phyloP scores from a whole-genome alignment of 2,797 vertebrate species.

The Alosa sapidissima region DNA sequence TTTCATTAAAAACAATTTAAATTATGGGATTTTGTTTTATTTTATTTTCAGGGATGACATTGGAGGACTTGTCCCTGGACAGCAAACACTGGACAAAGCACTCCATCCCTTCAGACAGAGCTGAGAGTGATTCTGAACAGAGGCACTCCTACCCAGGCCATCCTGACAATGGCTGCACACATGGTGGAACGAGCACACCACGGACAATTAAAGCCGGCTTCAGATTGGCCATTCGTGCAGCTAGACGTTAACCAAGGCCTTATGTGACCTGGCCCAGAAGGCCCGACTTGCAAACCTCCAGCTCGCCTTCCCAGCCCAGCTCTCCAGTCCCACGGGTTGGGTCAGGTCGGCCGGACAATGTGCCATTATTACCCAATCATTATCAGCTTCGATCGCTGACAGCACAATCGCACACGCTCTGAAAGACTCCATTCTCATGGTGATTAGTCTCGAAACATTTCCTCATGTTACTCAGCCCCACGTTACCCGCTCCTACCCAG shows the following conservation, averaged over 20 bases:
- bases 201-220: neutral
- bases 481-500: conserved; percentile 62
- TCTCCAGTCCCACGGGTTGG: conserved; percentile 60
- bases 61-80: neutral
- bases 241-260: conserved; percentile 42
- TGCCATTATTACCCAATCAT: conserved; percentile 89
- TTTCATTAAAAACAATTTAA: neutral
- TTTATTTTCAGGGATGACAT: neutral
- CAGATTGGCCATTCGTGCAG: conserved; percentile 2
- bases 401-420: conserved; percentile 83
- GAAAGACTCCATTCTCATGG: conserved; percentile 88
- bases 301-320: neutral
- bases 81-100: neutral
- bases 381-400: conserved; percentile 89
- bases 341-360: conserved; percentile 81
- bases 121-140: neutral
- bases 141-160: neutral
- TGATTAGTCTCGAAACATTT: conserved; percentile 88
- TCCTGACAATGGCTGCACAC: neutral
- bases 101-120: neutral
- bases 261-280: neutral
- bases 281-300: neutral
- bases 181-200: neutral
- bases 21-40: neutral
- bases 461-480: conserved; percentile 81